Evolutionary conservation across 2,888 invertebrate genomes (phyloP).

Genomic region (Gisinianus flammeolus): DNA sequence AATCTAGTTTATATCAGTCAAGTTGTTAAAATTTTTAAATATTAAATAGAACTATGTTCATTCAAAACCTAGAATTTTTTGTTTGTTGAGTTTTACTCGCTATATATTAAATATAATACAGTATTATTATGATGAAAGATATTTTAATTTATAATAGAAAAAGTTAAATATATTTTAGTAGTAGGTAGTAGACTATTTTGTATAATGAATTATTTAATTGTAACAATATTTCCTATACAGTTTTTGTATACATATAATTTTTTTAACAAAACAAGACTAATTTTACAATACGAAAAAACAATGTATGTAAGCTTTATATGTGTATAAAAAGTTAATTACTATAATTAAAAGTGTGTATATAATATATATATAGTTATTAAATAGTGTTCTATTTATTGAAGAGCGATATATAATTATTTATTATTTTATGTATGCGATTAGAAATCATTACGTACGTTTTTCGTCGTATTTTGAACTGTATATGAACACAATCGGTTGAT

Average conservation of each 20-base stretch:
- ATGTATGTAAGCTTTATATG: neutral
- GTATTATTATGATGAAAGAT: too few species aligned
- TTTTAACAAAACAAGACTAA: neutral
- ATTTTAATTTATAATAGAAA: too few species aligned
- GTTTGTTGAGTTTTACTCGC: neutral
- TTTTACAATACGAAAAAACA: neutral
- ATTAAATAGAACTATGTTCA: neutral
- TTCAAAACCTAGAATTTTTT: neutral
- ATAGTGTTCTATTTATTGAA: neutral
- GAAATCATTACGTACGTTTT: neutral
- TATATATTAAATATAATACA: neutral
- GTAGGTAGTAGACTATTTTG: too few species aligned
- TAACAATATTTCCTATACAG: neutral
- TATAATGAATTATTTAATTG: neutral
- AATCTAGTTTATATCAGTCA: neutral
- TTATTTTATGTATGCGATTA: neutral
- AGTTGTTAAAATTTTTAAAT: neutral
- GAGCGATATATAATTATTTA: neutral
- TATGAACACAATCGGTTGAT: conserved; percentile 44
- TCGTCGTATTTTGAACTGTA: conserved; percentile 34
- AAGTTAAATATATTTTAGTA: too few species aligned
- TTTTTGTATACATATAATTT: neutral
- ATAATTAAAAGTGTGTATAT: neutral
- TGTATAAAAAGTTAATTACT: neutral
- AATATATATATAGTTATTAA: neutral